phyloP scores from a whole-genome alignment of 2,113 vertebrate genomes.

The Peromyscus maniculatus region DNA sequence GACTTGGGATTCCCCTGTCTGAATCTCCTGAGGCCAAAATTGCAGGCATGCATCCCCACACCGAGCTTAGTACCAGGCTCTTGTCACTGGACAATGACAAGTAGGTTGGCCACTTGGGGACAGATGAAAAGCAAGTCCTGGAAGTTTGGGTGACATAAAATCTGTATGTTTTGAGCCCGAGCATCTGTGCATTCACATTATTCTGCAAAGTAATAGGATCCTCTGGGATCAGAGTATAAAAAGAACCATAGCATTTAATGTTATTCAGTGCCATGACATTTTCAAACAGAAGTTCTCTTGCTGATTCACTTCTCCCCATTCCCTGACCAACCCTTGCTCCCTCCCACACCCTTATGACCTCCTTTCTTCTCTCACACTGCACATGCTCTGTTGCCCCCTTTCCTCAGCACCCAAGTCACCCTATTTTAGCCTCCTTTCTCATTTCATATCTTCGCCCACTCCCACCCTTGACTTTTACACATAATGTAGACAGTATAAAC shows the following conservation, averaged over 20 bases:
- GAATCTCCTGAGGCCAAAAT: not conserved
- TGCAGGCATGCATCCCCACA: not conserved
- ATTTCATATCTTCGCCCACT: not conserved
- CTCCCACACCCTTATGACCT: too few relatives aligned
- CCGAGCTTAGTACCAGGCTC: not conserved
- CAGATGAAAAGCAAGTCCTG: not conserved
- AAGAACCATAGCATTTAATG: not conserved
- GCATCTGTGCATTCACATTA: not conserved
- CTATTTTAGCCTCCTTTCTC: not conserved
- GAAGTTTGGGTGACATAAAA: slow-evolving; percentile 12
- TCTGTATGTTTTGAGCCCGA: not conserved
- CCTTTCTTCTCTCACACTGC: not conserved
- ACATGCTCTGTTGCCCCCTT: not conserved
- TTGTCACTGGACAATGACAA: not conserved
- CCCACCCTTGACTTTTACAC: not conserved
- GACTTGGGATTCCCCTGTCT: not conserved
- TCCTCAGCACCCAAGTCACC: not conserved
- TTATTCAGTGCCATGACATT: not conserved
- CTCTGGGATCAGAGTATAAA: not conserved
- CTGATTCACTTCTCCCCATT: not conserved
- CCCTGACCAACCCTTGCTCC: not conserved
- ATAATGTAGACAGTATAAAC: not conserved
- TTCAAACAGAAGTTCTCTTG: not conserved
- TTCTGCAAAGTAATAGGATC: not conserved
- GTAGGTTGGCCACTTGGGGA: not conserved